Evolutionary conservation across 2,113 vertebrate genomes (phyloP).

Genomic region (Casuarius casuarius): DNA sequence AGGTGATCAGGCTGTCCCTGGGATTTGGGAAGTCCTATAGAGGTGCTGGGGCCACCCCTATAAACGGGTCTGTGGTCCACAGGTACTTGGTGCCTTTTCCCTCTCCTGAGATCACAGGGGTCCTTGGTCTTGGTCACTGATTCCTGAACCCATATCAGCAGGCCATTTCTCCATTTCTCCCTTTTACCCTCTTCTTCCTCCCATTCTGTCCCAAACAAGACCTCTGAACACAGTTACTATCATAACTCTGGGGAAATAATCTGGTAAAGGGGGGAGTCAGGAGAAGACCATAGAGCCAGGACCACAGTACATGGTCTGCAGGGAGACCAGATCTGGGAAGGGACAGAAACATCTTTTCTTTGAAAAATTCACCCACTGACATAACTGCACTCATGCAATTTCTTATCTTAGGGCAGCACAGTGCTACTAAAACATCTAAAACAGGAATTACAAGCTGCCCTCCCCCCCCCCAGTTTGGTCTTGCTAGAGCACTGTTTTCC

Average conservation of each 20-base stretch:
- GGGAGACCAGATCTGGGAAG: neutral
- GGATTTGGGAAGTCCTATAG: neutral
- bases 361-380: neutral
- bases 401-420: neutral
- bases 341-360: neutral
- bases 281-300: neutral
- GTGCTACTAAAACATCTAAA: no score
- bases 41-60: neutral
- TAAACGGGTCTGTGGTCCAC: neutral
- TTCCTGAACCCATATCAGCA: neutral
- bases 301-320: neutral
- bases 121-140: neutral
- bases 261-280: neutral
- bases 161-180: neutral
- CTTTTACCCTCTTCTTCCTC: neutral
- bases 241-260: neutral
- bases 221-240: no score
- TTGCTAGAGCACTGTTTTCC: no score
- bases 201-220: neutral
- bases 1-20: neutral
- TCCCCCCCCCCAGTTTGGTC: no score
- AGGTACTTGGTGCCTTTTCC: neutral
- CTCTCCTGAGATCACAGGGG: neutral
- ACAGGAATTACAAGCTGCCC: no score
- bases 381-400: neutral